Conservation (phyloP, 1,140 invertebrate species). For the Bombus confusus region DNA sequence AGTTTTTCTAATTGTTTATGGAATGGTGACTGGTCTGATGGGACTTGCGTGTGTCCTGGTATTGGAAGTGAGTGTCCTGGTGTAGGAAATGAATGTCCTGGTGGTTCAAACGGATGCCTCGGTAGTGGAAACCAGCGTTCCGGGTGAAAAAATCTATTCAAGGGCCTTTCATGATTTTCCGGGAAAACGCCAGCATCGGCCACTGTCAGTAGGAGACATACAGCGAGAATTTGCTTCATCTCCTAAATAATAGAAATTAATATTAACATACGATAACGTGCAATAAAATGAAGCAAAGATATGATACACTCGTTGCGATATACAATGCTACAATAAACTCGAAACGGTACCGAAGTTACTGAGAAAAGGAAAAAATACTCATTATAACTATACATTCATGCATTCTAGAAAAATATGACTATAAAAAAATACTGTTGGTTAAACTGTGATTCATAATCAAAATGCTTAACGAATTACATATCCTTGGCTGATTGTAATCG, state of each 20-base stretch:
- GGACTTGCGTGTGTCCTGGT: not conserved
- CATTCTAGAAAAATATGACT: not conserved
- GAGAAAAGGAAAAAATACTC: not conserved
- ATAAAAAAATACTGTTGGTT: not conserved
- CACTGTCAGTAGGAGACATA: not conserved
- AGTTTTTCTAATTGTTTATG: not conserved
- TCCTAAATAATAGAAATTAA: not conserved
- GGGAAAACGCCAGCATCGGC: not conserved
- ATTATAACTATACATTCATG: no score
- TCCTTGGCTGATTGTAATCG: not conserved
- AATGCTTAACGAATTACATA: not conserved
- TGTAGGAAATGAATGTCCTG: not conserved
- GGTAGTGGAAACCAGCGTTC: no score
- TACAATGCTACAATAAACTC: not conserved
- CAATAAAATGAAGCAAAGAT: not conserved
- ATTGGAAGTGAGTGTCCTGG: not conserved
- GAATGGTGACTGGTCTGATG: not conserved
- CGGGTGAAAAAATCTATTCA: not conserved
- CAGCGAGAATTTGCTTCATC: conserved; percentile 7
- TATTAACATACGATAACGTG: not conserved
- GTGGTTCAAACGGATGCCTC: not conserved
- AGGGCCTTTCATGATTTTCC: not conserved
- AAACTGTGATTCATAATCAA: not conserved
- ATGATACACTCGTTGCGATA: not conserved
- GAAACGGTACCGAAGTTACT: no score